phyloP scores from a whole-genome alignment of 2,797 vertebrate genomes.

The Oreonectes daqikongensis region DNA sequence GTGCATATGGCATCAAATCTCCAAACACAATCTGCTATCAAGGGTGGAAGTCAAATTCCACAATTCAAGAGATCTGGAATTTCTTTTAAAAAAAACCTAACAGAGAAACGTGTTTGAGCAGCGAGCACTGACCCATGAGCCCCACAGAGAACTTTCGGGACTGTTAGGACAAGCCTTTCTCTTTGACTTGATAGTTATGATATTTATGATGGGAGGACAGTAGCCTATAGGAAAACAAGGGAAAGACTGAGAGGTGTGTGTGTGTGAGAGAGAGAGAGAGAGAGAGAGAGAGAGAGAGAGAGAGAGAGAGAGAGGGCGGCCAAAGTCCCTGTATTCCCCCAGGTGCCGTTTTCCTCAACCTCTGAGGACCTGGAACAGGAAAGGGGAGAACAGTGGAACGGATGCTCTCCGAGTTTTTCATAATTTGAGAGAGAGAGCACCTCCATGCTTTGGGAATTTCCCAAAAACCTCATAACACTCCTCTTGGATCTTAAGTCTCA shows the following conservation, averaged over 20 bases:
- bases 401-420: slow-evolving; percentile 48
- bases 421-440: slow-evolving; percentile 33
- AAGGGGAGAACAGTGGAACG: slow-evolving; percentile 49
- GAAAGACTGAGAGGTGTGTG: slow-evolving; percentile 5
- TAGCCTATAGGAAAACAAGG: slow-evolving; percentile 8
- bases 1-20: background rate
- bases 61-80: background rate
- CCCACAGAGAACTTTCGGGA: slow-evolving; percentile 11
- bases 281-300: background rate
- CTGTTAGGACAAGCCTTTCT: slow-evolving; percentile 34
- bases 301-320: background rate
- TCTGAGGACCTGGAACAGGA: slow-evolving; percentile 45
- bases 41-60: background rate
- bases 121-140: slow-evolving; percentile 8
- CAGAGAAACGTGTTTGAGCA: slow-evolving; percentile 8
- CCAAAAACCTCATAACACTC: slow-evolving; percentile 32
- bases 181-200: slow-evolving; percentile 9
- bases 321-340: slow-evolving; percentile 40
- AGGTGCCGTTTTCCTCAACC: slow-evolving; percentile 45
- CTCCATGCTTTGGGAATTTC: slow-evolving; percentile 44
- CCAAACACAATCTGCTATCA: background rate
- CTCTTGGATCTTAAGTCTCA: slow-evolving; percentile 37
- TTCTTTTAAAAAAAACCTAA: background rate
- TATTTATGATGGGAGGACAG: slow-evolving; percentile 28
- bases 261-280: background rate